A percentile compares a stretch with the other conserved stretches of the same genome.
Evolutionary conservation across 1,140 invertebrate genomes (phyloP).

Genomic region (Diabrotica undecimpunctata): DNA sequence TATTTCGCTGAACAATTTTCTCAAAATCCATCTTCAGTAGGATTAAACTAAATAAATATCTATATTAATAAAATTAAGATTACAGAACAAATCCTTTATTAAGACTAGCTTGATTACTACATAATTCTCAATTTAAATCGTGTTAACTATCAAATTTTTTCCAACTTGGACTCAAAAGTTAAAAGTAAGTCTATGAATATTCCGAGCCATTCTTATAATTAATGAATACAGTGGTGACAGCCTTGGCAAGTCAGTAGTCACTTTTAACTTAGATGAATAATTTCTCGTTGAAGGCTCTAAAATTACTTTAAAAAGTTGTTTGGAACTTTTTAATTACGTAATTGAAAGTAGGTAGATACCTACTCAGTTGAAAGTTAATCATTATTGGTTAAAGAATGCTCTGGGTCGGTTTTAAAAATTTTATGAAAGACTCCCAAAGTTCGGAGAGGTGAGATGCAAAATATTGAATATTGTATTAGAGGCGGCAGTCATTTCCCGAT

Average conservation of each 20-base stretch:
- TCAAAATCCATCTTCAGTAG: no score
- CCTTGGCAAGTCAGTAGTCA: conserved; percentile 10
- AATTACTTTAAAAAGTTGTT: conserved; percentile 28
- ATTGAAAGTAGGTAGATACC: conserved; percentile 21
- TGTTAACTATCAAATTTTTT: no score
- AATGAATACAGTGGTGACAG: conserved; percentile 11
- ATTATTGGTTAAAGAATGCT: not conserved
- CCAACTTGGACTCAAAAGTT: not conserved
- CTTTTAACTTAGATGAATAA: conserved; percentile 22
- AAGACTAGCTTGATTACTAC: no score
- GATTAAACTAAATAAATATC: no score
- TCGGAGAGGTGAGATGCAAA: no score
- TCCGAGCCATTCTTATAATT: conserved; percentile 7
- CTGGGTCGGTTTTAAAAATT: not conserved
- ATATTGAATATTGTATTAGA: no score
- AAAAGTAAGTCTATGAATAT: conserved; percentile 15
- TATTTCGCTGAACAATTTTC: no score
- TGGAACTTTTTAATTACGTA: conserved; percentile 29
- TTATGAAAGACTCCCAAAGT: no score
- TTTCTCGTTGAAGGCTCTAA: conserved; percentile 17
- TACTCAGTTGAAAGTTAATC: conserved; percentile 6
- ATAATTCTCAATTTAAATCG: no score
- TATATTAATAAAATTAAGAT: no score
- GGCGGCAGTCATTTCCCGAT: no score
- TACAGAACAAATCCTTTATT: no score